Conservation (phyloP, 2,888 invertebrate genomes). For the Ophioninae sp. region DNA sequence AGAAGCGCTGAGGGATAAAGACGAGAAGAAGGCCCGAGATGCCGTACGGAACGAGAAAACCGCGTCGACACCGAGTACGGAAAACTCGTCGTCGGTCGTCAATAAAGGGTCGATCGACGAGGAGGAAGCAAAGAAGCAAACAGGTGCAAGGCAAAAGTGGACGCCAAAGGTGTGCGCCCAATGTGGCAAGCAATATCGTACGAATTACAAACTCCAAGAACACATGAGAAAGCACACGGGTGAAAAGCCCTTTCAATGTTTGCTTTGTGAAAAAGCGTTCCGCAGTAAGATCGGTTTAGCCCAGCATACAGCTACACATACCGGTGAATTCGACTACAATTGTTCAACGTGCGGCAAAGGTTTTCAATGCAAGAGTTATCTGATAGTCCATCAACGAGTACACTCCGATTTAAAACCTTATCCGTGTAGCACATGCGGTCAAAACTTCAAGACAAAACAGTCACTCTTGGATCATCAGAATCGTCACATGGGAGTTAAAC, state of each 20-base stretch:
- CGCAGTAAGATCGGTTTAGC: slow-evolving; percentile 84
- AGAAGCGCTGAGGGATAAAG: slow-evolving; percentile 14
- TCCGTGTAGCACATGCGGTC: slow-evolving; percentile 83
- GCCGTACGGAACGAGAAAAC: not conserved
- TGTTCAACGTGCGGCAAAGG: slow-evolving; percentile 85
- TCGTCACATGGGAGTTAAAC: slow-evolving; percentile 84
- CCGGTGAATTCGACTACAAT: slow-evolving; percentile 83
- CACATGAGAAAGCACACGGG: slow-evolving; percentile 85
- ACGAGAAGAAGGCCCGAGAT: not conserved
- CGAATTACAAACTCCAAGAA: slow-evolving; percentile 84
- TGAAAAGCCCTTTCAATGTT: slow-evolving; percentile 84
- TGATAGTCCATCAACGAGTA: slow-evolving; percentile 84
- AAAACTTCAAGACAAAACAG: slow-evolving; percentile 84
- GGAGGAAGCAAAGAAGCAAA: slow-evolving; percentile 71
- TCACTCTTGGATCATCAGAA: slow-evolving; percentile 84
- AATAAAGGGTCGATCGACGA: slow-evolving; percentile 53
- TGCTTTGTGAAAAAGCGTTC: slow-evolving; percentile 83
- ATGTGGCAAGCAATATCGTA: slow-evolving; percentile 84
- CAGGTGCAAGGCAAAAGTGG: slow-evolving; percentile 77
- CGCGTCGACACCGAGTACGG: not conserved
- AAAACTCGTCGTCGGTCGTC: not conserved
- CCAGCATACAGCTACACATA: slow-evolving; percentile 84
- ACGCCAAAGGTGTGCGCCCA: slow-evolving; percentile 82
- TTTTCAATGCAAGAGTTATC: slow-evolving; percentile 84
- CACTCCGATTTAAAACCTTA: slow-evolving; percentile 84